phyloP scores from a whole-genome alignment of 2,113 vertebrate genomes.

The Heterotilapia buettikoferi region DNA sequence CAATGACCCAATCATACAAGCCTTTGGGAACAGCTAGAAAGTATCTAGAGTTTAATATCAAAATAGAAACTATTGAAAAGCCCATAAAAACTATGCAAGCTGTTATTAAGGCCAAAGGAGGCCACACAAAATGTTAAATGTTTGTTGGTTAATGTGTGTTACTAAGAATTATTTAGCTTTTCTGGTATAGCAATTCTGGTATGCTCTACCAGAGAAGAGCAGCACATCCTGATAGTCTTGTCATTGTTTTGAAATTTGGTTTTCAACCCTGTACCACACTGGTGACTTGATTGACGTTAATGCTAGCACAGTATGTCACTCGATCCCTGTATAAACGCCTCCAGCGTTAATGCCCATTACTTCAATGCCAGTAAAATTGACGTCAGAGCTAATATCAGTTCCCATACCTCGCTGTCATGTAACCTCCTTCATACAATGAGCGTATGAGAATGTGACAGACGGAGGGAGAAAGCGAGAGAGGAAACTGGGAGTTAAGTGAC shows the following conservation, averaged over 20 bases:
- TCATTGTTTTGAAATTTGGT: neutral
- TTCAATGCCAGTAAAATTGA: neutral
- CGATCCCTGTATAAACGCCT: neutral
- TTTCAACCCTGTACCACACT: neutral
- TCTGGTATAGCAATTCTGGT: neutral
- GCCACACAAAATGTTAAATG: neutral
- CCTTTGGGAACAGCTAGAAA: neutral
- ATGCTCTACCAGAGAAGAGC: neutral
- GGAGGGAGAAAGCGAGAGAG: neutral
- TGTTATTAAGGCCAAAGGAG: neutral
- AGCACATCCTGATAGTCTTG: neutral
- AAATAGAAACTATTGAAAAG: neutral
- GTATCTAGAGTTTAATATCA: neutral
- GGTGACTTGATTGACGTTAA: neutral
- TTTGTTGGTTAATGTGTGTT: neutral
- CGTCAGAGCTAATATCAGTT: neutral
- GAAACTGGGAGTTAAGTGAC: neutral
- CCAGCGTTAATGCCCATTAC: neutral
- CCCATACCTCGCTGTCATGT: neutral
- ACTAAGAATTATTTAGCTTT: neutral
- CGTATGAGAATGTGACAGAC: neutral
- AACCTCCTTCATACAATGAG: neutral
- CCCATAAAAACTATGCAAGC: neutral
- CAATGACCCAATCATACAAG: neutral
- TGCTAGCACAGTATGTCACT: neutral